Conservation (phyloP, 2,797 vertebrate genomes). For the Microhierax caerulescens region DNA sequence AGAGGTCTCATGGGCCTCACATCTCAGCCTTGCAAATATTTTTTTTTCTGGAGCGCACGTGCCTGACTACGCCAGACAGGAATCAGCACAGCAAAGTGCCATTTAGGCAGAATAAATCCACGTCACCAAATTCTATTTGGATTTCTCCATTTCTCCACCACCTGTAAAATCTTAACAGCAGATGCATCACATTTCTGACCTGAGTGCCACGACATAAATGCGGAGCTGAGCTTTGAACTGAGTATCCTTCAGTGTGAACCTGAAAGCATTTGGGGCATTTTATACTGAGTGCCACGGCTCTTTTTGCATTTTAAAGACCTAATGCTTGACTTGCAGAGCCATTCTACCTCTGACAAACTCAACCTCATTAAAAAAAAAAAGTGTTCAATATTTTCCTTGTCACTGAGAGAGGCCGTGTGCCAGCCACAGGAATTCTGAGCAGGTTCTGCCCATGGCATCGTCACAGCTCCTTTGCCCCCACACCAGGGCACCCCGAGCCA, state of each 20-base stretch:
- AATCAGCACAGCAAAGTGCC: background rate
- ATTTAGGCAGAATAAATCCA: background rate
- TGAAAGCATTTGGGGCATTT: background rate
- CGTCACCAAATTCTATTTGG: background rate
- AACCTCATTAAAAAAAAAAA: background rate
- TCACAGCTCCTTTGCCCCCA: background rate
- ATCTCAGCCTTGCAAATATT: background rate
- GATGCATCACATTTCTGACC: background rate
- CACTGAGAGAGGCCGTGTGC: background rate
- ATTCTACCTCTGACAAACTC: background rate
- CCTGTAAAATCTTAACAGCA: background rate
- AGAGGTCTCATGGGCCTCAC: background rate
- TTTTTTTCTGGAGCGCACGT: background rate
- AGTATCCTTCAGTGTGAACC: background rate
- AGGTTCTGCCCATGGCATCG: too few relatives aligned
- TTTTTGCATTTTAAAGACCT: background rate
- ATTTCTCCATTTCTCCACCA: background rate
- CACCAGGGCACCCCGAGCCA: accelerated
- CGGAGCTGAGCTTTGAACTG: background rate
- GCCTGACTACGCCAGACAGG: background rate
- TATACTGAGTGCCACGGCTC: background rate
- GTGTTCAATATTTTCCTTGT: background rate
- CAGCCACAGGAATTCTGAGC: background rate
- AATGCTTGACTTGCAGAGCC: background rate
- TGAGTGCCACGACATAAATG: accelerated